Evolutionary conservation across 2,113 vertebrate genomes (phyloP).

Genomic region (Gila orcuttii): DNA sequence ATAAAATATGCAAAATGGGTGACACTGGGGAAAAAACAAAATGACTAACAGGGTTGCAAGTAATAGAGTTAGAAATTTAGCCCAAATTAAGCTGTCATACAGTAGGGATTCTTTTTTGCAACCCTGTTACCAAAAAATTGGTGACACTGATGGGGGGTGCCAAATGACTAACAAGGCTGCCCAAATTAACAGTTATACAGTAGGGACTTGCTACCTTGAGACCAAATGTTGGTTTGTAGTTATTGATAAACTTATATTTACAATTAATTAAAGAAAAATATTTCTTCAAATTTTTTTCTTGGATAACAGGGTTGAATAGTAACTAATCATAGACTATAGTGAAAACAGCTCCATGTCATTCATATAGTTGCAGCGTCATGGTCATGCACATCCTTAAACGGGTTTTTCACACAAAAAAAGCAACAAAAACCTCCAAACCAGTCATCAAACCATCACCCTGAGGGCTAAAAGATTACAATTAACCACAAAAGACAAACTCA

Average conservation of each 20-base stretch:
- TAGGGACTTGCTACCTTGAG: not conserved
- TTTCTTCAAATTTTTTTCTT: no score
- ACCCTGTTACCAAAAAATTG: no score
- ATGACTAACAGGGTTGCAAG: no score
- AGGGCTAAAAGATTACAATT: conserved; percentile 26
- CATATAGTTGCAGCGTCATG: not conserved
- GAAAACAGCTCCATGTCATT: not conserved
- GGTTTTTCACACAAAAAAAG: not conserved
- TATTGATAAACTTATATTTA: not conserved
- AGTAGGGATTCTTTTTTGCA: no score
- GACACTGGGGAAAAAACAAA: no score
- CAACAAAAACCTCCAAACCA: not conserved
- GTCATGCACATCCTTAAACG: not conserved
- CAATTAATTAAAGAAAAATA: no score
- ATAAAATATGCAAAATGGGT: no score
- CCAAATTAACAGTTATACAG: not conserved
- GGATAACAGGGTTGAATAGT: not conserved
- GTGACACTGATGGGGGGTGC: no score
- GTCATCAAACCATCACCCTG: conserved; percentile 2
- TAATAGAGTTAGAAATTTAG: no score
- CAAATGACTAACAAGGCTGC: no score
- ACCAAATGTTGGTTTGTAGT: not conserved
- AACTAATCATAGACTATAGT: not conserved
- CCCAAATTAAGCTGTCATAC: no score
- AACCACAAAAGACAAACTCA: conserved; percentile 13